phyloP scores from a whole-genome alignment of 64 coral and sea anemone species.

The Catalaphyllia jardinei region DNA sequence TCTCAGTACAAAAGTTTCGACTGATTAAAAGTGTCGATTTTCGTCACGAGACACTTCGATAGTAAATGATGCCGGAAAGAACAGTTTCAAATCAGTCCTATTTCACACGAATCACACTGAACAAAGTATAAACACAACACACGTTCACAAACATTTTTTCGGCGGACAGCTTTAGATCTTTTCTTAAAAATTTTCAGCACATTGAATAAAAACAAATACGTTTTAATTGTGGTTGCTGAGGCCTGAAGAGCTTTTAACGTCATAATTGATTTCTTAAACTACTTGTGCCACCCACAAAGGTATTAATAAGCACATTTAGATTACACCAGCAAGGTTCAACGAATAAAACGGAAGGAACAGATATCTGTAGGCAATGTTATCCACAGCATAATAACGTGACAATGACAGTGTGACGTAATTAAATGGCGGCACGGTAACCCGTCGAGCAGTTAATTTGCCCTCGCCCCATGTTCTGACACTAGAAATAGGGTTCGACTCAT shows the following conservation, averaged over 20 bases:
- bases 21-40: too few relatives aligned
- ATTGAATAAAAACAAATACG: constrained; percentile 20
- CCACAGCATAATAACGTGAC: background rate
- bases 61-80: background rate
- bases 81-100: background rate
- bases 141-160: constrained; percentile 22
- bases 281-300: constrained; percentile 27
- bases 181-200: background rate
- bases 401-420: background rate
- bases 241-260: constrained; percentile 20
- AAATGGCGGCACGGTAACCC: constrained; percentile 13
- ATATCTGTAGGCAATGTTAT: background rate
- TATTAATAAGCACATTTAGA: constrained; percentile 26
- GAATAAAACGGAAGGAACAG: constrained; percentile 18
- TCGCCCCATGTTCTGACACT: background rate
- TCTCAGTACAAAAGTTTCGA: too few relatives aligned
- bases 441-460: constrained; percentile 1
- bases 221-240: constrained; percentile 20
- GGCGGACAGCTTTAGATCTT: background rate
- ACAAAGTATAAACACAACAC: background rate
- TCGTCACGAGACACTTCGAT: background rate
- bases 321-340: constrained; percentile 11
- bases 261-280: constrained; percentile 23
- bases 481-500: background rate
- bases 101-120: background rate